Evolutionary conservation across 2,888 invertebrate genomes (phyloP), one percentile per base, ranked within the genome.

Genomic region (Agriopis aurantiaria): DNA sequence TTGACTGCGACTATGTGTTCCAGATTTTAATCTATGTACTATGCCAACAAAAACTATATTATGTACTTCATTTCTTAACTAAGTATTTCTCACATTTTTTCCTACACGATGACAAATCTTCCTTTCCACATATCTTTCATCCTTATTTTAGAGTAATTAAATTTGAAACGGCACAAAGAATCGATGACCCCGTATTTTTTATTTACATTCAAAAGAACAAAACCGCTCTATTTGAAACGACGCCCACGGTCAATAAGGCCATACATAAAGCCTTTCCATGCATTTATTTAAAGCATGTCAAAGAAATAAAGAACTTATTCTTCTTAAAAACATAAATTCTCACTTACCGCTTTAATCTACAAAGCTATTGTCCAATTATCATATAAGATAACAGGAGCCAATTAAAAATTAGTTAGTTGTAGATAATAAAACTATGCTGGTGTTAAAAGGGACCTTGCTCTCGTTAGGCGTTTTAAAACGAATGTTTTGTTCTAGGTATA

Each of bases 391-490:
- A 84, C 78, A 74, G 72, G 67, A 68, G 80, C 87, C 91, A 91
- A 91, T 91, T 92, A 89, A 90, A 91, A 89, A 89, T 90, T 88
- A 75, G 88, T 88, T 82, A 80, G 76, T 77, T 80, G 77, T 72
- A 76, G 81, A 80, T 83, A 86, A 80, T 80, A 78, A 77, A 78
- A 76, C 69, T 77, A 80, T 79, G 71, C 66, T 71, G 69, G 77
- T 62, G 82, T 79, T 83, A 84, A 83, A 79, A 75, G 77, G 75
- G 68, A 52, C 75, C 75, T 72, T 67, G 78, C 72, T 77, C 76
- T 76, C 74, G 75, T 78, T 77, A 79, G 70, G 63, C 65, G 56
- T 78, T 78, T 76, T 77, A 74, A 79, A 77, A 74, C 49, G 23
- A 48, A 65, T 55, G 51, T 48, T 65, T 61, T 59, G 68, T 72